Conservation (phyloP, 2,797 vertebrate species). For the Hydrolagus colliei region DNA sequence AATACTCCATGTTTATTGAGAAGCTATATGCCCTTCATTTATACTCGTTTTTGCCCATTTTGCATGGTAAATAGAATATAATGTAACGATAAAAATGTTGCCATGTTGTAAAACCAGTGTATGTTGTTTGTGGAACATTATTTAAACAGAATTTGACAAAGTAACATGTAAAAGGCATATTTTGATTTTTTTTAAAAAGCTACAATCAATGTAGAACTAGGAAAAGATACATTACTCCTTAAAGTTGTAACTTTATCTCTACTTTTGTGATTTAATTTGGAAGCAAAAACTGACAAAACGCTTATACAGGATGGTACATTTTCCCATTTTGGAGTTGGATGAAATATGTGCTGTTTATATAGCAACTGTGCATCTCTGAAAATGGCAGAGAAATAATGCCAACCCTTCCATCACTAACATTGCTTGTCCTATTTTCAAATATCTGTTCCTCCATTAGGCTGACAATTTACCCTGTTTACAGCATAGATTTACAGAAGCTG, state of each 20-base stretch:
- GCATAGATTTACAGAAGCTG: not conserved
- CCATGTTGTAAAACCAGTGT: not conserved
- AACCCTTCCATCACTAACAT: not conserved
- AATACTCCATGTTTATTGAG: no score
- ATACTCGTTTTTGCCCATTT: no score
- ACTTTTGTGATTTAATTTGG: not conserved
- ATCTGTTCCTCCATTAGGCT: not conserved
- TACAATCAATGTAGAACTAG: not conserved
- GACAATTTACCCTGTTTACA: not conserved
- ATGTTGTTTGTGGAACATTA: not conserved
- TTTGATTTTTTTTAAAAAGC: not conserved
- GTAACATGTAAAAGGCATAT: not conserved
- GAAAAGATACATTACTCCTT: not conserved
- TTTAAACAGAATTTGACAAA: not conserved
- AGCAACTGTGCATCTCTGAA: not conserved
- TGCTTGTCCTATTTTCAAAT: not conserved
- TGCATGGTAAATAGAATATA: not conserved
- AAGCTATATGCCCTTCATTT: no score
- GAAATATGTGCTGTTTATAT: not conserved
- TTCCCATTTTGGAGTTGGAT: not conserved
- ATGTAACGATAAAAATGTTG: not conserved
- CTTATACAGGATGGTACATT: not conserved
- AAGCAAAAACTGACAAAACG: no score
- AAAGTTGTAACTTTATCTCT: not conserved
- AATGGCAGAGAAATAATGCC: not conserved